These are phyloP conservation scores for Urosaurus nigricauda DNA, from an alignment of 2,797 vertebrate genomes.

Conservation along the genomic window DNA sequence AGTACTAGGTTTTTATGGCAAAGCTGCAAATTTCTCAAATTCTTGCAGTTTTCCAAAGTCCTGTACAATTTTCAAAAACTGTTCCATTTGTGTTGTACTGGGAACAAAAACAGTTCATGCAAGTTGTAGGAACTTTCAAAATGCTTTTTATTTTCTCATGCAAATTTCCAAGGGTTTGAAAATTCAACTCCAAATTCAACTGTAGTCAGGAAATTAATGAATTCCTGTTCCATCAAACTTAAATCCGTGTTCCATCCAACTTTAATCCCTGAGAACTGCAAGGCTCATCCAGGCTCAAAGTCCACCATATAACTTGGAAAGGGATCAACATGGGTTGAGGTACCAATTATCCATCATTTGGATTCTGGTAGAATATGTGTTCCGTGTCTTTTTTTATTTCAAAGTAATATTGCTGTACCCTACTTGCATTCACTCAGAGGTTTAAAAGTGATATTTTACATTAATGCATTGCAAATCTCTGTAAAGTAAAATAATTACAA, in stretches of 20 bases:
- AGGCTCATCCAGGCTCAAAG: neutral
- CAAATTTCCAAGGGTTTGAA: neutral
- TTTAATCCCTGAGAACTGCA: neutral
- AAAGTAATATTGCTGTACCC: neutral
- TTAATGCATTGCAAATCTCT: conserved; percentile 44
- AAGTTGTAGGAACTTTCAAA: no score
- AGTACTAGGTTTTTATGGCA: no score
- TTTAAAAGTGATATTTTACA: conserved; percentile 4
- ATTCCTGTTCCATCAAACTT: neutral
- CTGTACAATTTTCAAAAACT: no score
- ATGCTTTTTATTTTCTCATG: no score
- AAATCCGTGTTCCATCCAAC: neutral
- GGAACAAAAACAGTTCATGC: no score
- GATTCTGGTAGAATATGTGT: neutral
- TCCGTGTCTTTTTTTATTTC: neutral
- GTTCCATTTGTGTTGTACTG: no score
- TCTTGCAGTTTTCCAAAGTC: no score
- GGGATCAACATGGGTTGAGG: neutral
- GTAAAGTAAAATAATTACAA: conserved; percentile 43
- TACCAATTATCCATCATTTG: neutral
- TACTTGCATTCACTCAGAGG: neutral
- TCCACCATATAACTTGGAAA: neutral
- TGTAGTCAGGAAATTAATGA: no score
- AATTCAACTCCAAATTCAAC: no score
- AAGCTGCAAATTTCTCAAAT: no score